Base-by-base conservation (phyloP, 2,797 vertebrate species). In the Benthosema pterotum region DNA sequence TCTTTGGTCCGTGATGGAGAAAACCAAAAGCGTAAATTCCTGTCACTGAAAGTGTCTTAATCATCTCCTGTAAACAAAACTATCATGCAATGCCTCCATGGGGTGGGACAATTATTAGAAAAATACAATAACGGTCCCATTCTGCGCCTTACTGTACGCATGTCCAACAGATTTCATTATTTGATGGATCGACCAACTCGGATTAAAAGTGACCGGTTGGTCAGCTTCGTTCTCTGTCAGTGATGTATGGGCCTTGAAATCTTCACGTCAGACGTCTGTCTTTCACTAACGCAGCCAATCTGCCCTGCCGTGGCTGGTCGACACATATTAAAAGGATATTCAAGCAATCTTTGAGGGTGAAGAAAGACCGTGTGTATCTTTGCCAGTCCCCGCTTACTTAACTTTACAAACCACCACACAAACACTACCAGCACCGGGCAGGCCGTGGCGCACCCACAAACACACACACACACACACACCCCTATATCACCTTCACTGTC, bases 41-140 rank as follows among this genome's bases (percentile, higher is more conserved):
- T 71, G 58, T 67, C 18, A 59, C 17, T 42, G 46, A 52, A 72
- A 57, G 67, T 38, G 65, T 71, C 19, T 60, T 48, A 52, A 46
- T 51, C 11, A 38, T 72, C 49, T 79, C 70, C 71, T 86, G 89
- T 90, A 89, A 91, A 91, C 89, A 53, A n/a, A n/a, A n/a, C 52
- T 79, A 61, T 55, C 87, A 84, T 89, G 85, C 84, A 79, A 63
- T 63, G 58, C 60, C 43, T 38, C 67, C 56, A 51, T 59, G 45
- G 72, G n/a, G n/a, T n/a, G n/a, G 63, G 55, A 65, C 28, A 65
- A 63, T 79, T 43, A 42, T 43, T 56, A 51, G 45, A 25, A 68
- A 11, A 57, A 64, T 13, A 9, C 45, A 42, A 28, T 5, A 51
- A 42, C 38, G 12, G 17, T 15, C 13, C 12, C 42, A 46, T 22